Evolutionary conservation across 2,113 vertebrate genomes (phyloP), one percentile per base, ranked within the genome.

Genomic region (Geococcyx californianus): DNA sequence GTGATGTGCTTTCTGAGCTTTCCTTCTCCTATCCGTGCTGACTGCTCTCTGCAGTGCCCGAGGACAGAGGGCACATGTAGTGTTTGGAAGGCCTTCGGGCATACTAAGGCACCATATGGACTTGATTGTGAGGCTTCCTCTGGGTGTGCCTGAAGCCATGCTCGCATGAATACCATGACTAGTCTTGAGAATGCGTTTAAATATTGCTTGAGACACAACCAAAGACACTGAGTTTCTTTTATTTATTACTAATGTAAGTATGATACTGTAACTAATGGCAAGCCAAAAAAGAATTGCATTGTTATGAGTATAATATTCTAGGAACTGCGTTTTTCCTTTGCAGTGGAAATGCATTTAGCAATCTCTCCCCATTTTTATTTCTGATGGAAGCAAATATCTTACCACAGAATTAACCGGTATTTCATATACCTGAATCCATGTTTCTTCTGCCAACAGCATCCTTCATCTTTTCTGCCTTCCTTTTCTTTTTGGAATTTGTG

Each of bases 1-100:
- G 7, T 28, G 59, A 40, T 40, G 47, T 74, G 42, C 28, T 38
- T 76, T 40, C 34, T 70, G 62, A 75, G 14, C 56, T 66, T 60
- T 55, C 31, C 34, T 19, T 9, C 44, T 79, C 18, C 49, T 16
- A 13, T 18, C 59, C 24, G 16, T 2, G 1, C 23, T 23, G 7
- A 5, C 51, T 36, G 55, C 42, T 1, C 1, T 13, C 51, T 20
- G 7, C 14, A 69, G 55, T 21, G 33, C 55, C 68, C n/a, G 2
- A 4, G 20, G 73, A 8, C 38, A 64, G 3, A 1, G 2, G 2
- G 3, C 15, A 33, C 11, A 3, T 7, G 28, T 24, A 1, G 1
- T 34, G 54, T 42, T 42, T 47, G 64, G 82, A 66, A 59, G 26
- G 38, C 13, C 17, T 51, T 23, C 66, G 38, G 44, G 8, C 44